Percentiles rank a stretch among this genome's conserved stretches.
These are phyloP conservation scores for Aphodius sticticus DNA, from an alignment of 2,888 invertebrate species.

Conservation along the genomic window DNA sequence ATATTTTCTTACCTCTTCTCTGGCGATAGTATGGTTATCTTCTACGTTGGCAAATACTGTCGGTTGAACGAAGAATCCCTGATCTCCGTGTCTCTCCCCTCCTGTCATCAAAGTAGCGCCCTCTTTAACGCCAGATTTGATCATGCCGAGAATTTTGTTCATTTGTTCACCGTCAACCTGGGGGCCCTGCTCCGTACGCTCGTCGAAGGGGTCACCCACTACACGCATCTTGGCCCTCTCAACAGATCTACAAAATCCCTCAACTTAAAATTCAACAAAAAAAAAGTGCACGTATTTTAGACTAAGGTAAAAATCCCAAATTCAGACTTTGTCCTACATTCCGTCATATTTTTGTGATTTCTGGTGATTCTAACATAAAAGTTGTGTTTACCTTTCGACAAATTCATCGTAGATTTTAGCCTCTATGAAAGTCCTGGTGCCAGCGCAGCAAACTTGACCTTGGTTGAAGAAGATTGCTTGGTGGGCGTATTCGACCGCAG, in stretches of 20 bases:
- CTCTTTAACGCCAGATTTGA: conserved; percentile 82
- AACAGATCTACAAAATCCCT: conserved; percentile 61
- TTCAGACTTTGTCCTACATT: no score
- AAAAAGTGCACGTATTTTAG: neutral
- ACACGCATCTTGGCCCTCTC: conserved; percentile 79
- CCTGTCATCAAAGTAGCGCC: conserved; percentile 88
- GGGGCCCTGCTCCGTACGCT: conserved; percentile 86
- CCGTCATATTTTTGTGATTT: no score
- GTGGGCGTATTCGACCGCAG: conserved; percentile 85
- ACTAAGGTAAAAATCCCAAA: no score
- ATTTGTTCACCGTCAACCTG: conserved; percentile 89
- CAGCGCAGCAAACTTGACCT: conserved; percentile 90
- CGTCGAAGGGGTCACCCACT: conserved; percentile 89
- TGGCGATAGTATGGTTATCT: conserved; percentile 86
- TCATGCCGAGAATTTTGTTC: conserved; percentile 80
- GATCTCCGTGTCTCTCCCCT: conserved; percentile 70
- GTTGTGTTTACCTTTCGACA: conserved; percentile 65
- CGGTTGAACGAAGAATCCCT: conserved; percentile 87
- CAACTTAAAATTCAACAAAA: neutral
- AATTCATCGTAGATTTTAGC: conserved; percentile 93
- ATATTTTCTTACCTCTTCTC: conserved; percentile 65
- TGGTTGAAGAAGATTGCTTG: conserved; percentile 91
- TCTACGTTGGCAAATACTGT: conserved; percentile 88
- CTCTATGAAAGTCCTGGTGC: conserved; percentile 89
- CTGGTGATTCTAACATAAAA: no score